phyloP scores from a whole-genome alignment of 2,888 invertebrate genomes.

The Koerneria pararmatus region DNA sequence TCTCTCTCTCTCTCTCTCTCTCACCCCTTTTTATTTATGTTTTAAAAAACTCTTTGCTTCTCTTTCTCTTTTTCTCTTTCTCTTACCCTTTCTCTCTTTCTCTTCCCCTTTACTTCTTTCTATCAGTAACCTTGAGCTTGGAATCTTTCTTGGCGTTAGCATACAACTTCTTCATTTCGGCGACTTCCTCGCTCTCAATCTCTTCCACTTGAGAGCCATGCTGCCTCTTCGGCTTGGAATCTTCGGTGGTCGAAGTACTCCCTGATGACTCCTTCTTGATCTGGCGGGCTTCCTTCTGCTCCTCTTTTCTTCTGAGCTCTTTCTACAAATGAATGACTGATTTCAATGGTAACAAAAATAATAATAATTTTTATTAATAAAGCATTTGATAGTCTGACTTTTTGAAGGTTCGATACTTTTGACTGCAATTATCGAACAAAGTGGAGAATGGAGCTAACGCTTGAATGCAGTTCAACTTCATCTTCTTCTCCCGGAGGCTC shows the following conservation, averaged over 20 bases:
- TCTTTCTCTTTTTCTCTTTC: background rate
- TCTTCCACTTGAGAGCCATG: too few relatives aligned
- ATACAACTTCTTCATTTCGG: conserved; percentile 11
- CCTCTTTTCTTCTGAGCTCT: conserved; percentile 7
- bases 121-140: background rate
- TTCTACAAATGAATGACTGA: too few relatives aligned
- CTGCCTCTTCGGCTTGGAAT: too few relatives aligned
- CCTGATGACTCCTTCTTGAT: conserved; percentile 7
- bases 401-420: too few relatives aligned
- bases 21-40: background rate
- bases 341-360: too few relatives aligned
- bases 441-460: too few relatives aligned
- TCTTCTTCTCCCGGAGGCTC: too few relatives aligned
- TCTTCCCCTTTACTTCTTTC: conserved; percentile 16
- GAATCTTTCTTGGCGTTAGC: background rate
- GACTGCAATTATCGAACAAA: too few relatives aligned
- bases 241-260: too few relatives aligned
- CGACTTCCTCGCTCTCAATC: conserved; percentile 16
- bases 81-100: conserved; percentile 1
- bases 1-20: conserved; percentile 11
- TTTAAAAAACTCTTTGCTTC: background rate
- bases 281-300: conserved; percentile 1
- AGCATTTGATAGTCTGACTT: too few relatives aligned
- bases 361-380: too few relatives aligned
- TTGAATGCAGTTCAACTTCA: too few relatives aligned